phyloP scores from a whole-genome alignment of 2,113 vertebrate genomes.

The Theristicus caerulescens region DNA sequence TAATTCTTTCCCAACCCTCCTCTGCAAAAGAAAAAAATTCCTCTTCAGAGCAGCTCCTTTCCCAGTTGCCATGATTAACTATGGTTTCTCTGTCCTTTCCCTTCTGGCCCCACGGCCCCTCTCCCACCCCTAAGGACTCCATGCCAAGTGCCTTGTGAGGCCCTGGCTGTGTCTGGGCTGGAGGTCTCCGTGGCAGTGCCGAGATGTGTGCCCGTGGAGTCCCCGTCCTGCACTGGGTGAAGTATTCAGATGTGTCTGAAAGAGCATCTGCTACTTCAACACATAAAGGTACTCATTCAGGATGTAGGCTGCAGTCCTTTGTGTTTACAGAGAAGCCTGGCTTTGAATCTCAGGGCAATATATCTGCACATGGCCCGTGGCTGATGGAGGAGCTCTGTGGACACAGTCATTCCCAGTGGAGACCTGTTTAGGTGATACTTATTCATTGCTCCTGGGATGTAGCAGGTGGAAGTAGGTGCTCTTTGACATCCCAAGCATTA shows the following conservation, averaged over 20 bases:
- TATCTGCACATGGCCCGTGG: neutral
- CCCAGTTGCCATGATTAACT: neutral
- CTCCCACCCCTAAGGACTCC: neutral
- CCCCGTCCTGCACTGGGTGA: neutral
- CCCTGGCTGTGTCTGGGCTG: neutral
- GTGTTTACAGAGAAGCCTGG: neutral
- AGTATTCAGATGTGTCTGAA: neutral
- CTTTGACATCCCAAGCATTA: neutral
- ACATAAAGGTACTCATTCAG: fast-evolving
- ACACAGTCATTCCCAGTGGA: neutral
- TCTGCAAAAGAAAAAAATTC: neutral
- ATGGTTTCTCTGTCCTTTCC: neutral
- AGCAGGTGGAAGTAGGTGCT: neutral
- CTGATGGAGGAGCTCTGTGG: neutral
- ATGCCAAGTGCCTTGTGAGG: neutral
- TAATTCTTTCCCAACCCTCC: neutral
- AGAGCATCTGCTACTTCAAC: neutral
- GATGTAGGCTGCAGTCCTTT: neutral
- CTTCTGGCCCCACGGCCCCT: neutral
- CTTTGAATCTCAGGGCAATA: neutral
- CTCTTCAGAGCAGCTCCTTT: neutral
- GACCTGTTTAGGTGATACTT: neutral
- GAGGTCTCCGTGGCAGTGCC: neutral
- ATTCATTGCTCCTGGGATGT: neutral
- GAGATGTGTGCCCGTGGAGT: fast-evolving